Base-by-base conservation (phyloP, 2,113 vertebrate species). In the Platichthys flesus region DNA sequence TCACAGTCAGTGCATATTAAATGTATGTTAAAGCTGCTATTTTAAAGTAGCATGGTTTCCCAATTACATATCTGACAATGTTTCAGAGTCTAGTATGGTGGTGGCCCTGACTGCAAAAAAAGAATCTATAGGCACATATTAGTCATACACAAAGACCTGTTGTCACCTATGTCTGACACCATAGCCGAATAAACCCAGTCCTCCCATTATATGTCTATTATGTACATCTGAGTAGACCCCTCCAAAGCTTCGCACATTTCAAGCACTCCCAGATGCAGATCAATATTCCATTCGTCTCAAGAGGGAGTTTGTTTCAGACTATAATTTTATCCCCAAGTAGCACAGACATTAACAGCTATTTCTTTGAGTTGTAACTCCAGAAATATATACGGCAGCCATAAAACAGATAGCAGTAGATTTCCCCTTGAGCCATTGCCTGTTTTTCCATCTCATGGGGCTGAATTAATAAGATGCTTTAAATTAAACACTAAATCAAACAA, bases 401-500 rank as follows among this genome's bases (percentile, higher is more conserved):
- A 91, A 92, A 88, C 64, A 86, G 67, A 90, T 35, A 77, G 64
- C 60, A 57, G 42, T 40, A 24, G 49, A 83, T 79, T 77, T 3
- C 37, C 78, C 73, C 54, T 47, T 16, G 71, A 83, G 81, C 62
- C 55, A 71, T 13, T 64, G 71, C 35, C 79, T 77, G 74, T 82
- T 83, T 74, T 78, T 63, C 75, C 23, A 76, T 86, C 61, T 80
- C 74, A 81, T 73, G 40, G 61, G 75, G 68, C 58, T 40, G 51
- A 84, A 91, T 90, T 85, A 89, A 89, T 71, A 82, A 57, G 59
- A 82, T 76, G 71, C 47, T 78, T 74, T 58, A 72, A 65, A 66
- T n/a, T 40, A 85, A 79, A 76, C 62, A 72, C 80, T 86, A 78
- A 85, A 78, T 87, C 72, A 87, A 74, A 83, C 24, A 61, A 80